phyloP scores from a whole-genome alignment of 2,797 vertebrate genomes.

The Garrulus glandarius region DNA sequence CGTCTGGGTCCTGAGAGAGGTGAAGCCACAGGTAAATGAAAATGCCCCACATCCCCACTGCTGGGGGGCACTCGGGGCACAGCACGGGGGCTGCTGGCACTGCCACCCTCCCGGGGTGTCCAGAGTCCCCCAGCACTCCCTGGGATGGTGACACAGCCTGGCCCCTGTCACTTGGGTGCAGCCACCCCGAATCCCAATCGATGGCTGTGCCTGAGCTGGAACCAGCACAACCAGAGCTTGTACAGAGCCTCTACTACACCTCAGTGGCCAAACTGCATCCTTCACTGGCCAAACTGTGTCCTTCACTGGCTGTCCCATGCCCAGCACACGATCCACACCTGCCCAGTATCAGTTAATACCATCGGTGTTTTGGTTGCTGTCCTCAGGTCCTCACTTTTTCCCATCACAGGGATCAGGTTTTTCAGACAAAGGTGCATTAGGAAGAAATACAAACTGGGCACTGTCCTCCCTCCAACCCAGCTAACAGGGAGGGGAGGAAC shows the following conservation, averaged over 20 bases:
- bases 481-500: neutral
- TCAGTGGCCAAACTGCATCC: neutral
- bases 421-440: neutral
- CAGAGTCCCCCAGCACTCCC: rapidly evolving
- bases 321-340: rapidly evolving
- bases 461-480: neutral
- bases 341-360: rapidly evolving
- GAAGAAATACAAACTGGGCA: too few species aligned
- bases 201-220: rapidly evolving
- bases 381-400: neutral
- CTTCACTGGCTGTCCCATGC: neutral
- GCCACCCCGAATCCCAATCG: rapidly evolving
- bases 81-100: neutral
- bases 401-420: rapidly evolving
- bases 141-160: neutral
- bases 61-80: neutral
- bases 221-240: rapidly evolving
- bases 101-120: rapidly evolving
- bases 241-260: neutral
- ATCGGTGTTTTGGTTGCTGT: neutral
- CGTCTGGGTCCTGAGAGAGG: neutral
- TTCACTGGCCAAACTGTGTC: rapidly evolving
- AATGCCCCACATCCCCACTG: rapidly evolving
- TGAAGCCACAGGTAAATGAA: neutral
- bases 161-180: neutral